Conservation (phyloP, 1,140 invertebrate genomes). For the Oryctes rhinoceros region DNA sequence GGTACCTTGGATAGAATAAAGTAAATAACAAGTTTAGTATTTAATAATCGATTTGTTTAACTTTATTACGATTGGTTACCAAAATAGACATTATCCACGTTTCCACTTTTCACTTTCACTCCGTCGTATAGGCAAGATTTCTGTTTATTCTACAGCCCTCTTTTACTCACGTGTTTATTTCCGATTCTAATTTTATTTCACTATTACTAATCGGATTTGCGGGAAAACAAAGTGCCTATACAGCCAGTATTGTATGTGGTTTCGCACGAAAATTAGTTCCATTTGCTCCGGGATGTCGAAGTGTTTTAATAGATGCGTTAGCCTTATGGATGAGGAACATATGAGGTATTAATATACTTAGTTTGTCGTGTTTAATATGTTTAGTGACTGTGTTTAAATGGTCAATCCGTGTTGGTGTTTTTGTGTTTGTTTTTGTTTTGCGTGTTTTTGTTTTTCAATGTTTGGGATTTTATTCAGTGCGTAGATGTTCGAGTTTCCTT, state of each 20-base stretch:
- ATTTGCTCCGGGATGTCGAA: slow-evolving; percentile 3
- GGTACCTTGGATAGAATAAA: no score
- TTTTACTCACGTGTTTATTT: slow-evolving; percentile 34
- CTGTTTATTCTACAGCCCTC: background rate
- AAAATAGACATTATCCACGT: background rate
- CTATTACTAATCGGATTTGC: background rate
- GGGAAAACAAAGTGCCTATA: background rate
- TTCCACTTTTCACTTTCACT: background rate
- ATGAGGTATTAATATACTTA: background rate
- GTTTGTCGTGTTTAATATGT: background rate
- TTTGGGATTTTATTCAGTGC: background rate
- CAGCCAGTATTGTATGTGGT: background rate
- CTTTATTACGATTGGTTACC: background rate
- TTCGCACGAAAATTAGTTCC: slow-evolving; percentile 2
- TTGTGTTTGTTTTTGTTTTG: background rate
- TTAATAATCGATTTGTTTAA: background rate
- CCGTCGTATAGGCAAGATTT: background rate
- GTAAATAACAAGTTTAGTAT: no score
- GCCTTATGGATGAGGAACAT: slow-evolving; percentile 23
- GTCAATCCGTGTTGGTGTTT: background rate
- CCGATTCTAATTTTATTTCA: slow-evolving; percentile 17
- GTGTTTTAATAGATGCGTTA: slow-evolving; percentile 27
- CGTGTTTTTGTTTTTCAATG: background rate
- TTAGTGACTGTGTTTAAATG: background rate
- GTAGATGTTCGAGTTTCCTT: no score